These are phyloP conservation scores for Stichodactyla helianthus DNA, from an alignment of 64 coral and sea anemone genomes.

Conservation along the genomic window DNA sequence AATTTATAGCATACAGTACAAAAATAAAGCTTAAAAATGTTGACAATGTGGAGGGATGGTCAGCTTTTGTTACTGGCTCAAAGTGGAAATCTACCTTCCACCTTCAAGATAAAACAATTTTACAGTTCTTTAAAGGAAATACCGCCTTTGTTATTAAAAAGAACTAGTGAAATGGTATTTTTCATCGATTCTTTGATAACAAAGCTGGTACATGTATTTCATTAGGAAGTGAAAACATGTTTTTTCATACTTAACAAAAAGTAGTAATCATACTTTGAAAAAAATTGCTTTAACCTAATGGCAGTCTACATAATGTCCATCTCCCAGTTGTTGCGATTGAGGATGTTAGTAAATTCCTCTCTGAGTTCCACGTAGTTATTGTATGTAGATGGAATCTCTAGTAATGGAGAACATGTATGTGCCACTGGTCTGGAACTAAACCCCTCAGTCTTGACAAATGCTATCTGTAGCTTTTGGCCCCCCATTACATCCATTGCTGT, in stretches of 20 bases:
- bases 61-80: background rate
- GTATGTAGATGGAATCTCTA: slow-evolving; percentile 61
- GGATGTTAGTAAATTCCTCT: slow-evolving; percentile 60
- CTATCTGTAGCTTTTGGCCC: slow-evolving; percentile 23
- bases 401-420: slow-evolving; percentile 53
- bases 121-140: background rate
- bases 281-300: slow-evolving; percentile 25
- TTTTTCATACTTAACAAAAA: slow-evolving; percentile 23
- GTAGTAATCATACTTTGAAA: slow-evolving; percentile 30
- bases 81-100: background rate
- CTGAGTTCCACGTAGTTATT: slow-evolving; percentile 57
- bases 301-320: slow-evolving; percentile 41
- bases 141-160: slow-evolving; percentile 21
- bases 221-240: background rate
- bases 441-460: slow-evolving; percentile 45
- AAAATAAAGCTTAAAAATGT: background rate
- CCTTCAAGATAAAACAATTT: background rate
- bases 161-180: slow-evolving; percentile 14
- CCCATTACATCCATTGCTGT: slow-evolving; percentile 37
- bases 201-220: background rate
- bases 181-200: background rate
- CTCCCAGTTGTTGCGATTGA: slow-evolving; percentile 22
- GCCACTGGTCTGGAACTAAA: slow-evolving; percentile 40
- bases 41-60: background rate
- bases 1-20: background rate